Conservation (phyloP, 2,888 invertebrate species). For the Drosophila longiperda region DNA sequence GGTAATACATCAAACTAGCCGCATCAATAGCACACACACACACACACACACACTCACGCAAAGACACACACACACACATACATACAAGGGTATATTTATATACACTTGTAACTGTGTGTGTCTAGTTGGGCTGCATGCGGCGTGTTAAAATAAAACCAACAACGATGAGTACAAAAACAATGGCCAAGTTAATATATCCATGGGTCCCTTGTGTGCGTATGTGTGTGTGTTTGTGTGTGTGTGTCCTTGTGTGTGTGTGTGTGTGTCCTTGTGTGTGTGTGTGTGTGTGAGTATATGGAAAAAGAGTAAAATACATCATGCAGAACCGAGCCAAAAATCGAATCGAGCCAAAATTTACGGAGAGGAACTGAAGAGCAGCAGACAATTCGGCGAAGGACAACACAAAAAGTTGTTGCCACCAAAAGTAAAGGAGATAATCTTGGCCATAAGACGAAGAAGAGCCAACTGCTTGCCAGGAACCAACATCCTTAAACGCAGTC, state of each 20-base stretch:
- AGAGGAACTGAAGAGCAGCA: constrained; percentile 22
- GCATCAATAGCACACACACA: constrained; percentile 79
- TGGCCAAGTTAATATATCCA: constrained; percentile 77
- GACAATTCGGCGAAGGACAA: constrained; percentile 21
- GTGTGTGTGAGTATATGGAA: constrained; percentile 43
- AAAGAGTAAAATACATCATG: constrained; percentile 81
- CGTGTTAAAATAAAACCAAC: constrained; percentile 79
- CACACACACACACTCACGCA: constrained; percentile 37
- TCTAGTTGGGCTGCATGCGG: constrained; percentile 69
- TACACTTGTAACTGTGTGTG: constrained; percentile 13
- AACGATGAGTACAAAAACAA: constrained; percentile 70
- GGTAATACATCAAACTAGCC: constrained; percentile 84
- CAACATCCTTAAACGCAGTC: constrained; percentile 58
- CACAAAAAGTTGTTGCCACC: constrained; percentile 77
- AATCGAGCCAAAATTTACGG: constrained; percentile 14
- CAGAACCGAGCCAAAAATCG: constrained; percentile 60
- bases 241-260: not conserved
- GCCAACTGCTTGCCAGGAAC: constrained; percentile 63
- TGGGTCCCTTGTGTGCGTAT: constrained; percentile 22
- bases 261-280: constrained; percentile 2
- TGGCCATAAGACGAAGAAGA: constrained; percentile 68
- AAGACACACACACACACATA: constrained; percentile 47
- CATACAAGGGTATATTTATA: constrained; percentile 7
- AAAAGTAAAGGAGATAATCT: constrained; percentile 80
- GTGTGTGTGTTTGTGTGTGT: constrained; percentile 4